Evolutionary conservation across 2,113 vertebrate genomes (phyloP), one percentile per base, ranked within the genome.

Genomic region (Donacobius atricapilla): DNA sequence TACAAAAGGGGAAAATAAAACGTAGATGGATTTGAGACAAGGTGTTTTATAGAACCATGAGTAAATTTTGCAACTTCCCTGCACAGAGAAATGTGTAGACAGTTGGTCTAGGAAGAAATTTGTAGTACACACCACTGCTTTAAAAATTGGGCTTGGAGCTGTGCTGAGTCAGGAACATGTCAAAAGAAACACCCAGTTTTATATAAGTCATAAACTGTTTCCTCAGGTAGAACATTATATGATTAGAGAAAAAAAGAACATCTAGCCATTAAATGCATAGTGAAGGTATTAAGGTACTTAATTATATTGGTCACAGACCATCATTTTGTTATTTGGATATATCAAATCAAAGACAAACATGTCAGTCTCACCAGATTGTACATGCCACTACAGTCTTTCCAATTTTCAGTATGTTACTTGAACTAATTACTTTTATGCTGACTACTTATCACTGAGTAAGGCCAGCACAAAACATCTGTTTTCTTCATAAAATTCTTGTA

Each of bases 181-280:
- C 22, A 13, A 97, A 96, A 96, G 95, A 87, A 97, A 97, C 95
- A 97, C 96, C 96, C 94, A 97, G 96, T 97, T 97, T 97, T 97
- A 97, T 97, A 6, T 96, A 97, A 97, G 95, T 79, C 94, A 96
- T 97, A 97, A 97, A 97, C 85, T 85, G 80, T 96, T 97, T 97
- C 92, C 95, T 94, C 93, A 95, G 94, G 96, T 97, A 96, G 89
- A 94, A 94, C 40, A 96, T 96, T 96, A 96, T 95, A 95, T 1
- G 93, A 96, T 97, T 97, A 97, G 91, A 91, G 94, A 65, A 90
- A 94, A 94, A 91, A 93, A 95, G 78, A 93, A 96, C 65, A 92
- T 70, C 75, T 96, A 93, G 40, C 94, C 93, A 96, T 96, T 97
- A 97, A 97, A 72, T 95, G 72, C 84, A 56, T 91, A 92, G 92